phyloP scores from a whole-genome alignment of 2,113 vertebrate species.

The Varanus salvator region DNA sequence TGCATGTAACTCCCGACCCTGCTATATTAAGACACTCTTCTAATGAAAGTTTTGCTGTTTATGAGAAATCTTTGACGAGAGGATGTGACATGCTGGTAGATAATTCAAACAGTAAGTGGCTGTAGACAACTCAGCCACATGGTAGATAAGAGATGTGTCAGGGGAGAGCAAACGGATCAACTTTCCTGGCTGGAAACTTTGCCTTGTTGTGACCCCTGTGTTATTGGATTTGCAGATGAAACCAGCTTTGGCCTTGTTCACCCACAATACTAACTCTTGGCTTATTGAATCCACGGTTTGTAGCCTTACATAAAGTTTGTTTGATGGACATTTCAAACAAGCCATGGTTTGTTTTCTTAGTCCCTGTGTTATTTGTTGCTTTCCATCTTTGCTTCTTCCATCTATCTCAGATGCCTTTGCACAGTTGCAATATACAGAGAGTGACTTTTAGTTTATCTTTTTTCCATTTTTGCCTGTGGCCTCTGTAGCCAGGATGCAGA shows the following conservation, averaged over 20 bases:
- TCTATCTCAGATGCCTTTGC: not conserved
- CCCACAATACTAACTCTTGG: too few species aligned
- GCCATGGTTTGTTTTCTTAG: too few species aligned
- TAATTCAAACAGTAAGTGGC: not conserved
- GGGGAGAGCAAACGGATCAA: not conserved
- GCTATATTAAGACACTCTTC: not conserved
- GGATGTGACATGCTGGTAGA: not conserved
- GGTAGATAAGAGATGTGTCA: not conserved
- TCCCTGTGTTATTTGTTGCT: too few species aligned
- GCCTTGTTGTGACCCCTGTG: not conserved
- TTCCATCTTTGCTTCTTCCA: too few species aligned
- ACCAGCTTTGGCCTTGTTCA: too few species aligned
- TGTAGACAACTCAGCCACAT: not conserved
- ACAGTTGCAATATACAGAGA: not conserved
- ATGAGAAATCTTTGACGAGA: not conserved
- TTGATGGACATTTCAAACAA: too few species aligned
- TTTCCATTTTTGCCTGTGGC: too few species aligned
- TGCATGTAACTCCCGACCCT: not conserved
- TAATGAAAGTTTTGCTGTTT: conserved; percentile 5
- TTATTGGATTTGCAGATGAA: not conserved
- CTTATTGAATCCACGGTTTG: too few species aligned
- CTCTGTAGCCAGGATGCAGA: too few species aligned
- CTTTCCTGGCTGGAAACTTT: not conserved
- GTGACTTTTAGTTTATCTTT: too few species aligned
- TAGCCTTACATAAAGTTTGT: too few species aligned